Base-by-base conservation (phyloP, 2,888 invertebrate genomes). In the Protophormia terraenovae region DNA sequence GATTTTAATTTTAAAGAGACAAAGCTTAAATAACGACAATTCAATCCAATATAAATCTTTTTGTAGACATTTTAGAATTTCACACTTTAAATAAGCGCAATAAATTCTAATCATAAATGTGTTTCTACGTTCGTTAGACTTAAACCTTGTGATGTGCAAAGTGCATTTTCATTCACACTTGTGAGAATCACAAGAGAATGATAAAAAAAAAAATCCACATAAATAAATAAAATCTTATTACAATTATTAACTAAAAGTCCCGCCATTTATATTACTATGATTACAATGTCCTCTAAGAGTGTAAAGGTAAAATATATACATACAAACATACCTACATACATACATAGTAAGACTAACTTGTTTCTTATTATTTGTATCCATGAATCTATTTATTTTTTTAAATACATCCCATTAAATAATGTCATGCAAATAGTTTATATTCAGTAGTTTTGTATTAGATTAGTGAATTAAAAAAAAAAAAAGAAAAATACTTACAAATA, bases 101-200 rank as follows among this genome's bases (percentile, higher is more conserved):
- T 85, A 85, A 85, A 85, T 85, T 85, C 82, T 79, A 85, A 82
- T 85, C 82, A 85, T 71, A 73, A 82, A 73, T 80, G 16, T 66
- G 5, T n/a, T 29, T 5, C 29, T 32, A 41, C 62, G 55, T 71
- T 78, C 64, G 71, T 71, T 77, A 64, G 64, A 71, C 71, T 77
- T 66, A 60, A 85, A 82, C 85, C 85, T 82, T 85, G 85, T 82
- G 82, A 85, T 85, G 82, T 85, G 85, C 82, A 82, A 85, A 85
- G 82, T 82, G 82, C 82, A 85, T 71, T 82, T 85, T 66, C 75
- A 82, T 77, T 85, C 82, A 78, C 69, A 72, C 83, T 66, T 83
- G 38, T 41, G 58, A 60, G 41, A 67, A 32, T 58, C 80, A 75
- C 66, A 47, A 69, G 45, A 35, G 19, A 66, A 29, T 27, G 10